These are phyloP conservation scores for Leucoma salicis DNA, from an alignment of 2,888 invertebrate species.

Conservation along the genomic window DNA sequence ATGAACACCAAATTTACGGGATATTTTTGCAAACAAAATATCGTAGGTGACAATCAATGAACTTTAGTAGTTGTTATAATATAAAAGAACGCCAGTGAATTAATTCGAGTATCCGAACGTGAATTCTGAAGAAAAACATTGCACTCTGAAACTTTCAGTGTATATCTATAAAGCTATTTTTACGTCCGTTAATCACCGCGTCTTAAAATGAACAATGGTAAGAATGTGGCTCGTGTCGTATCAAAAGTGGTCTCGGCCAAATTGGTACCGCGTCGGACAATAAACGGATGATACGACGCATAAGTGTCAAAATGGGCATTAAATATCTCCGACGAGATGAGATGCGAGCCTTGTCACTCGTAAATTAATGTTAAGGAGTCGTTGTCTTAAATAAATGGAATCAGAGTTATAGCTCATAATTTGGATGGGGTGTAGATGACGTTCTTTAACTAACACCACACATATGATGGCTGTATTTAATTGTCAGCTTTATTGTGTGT, in stretches of 20 bases:
- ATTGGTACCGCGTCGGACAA: slow-evolving; percentile 60
- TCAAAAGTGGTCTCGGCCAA: slow-evolving; percentile 60
- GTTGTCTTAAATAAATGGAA: slow-evolving; percentile 71
- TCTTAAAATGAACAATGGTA: slow-evolving; percentile 49
- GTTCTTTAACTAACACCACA: slow-evolving; percentile 57
- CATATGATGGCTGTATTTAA: slow-evolving; percentile 49
- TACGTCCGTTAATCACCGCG: slow-evolving; percentile 44
- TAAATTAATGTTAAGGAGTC: slow-evolving; percentile 75
- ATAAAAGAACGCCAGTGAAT: no score
- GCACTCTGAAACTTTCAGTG: slow-evolving; percentile 20
- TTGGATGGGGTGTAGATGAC: slow-evolving; percentile 56
- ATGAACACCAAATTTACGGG: no score
- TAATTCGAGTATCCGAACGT: slow-evolving; percentile 8
- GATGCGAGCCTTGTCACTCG: slow-evolving; percentile 70
- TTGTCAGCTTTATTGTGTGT: slow-evolving; percentile 40
- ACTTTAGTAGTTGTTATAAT: no score
- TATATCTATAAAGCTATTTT: slow-evolving; percentile 49
- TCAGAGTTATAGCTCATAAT: slow-evolving; percentile 77
- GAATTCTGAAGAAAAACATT: slow-evolving; percentile 19
- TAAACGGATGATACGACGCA: slow-evolving; percentile 62
- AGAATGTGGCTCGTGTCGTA: slow-evolving; percentile 52
- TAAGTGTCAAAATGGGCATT: slow-evolving; percentile 76
- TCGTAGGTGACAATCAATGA: no score
- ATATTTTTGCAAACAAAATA: no score
- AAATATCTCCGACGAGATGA: slow-evolving; percentile 68